These are phyloP conservation scores for Tetramorium parvispinum DNA, from an alignment of 1,140 invertebrate genomes.

Conservation along the genomic window DNA sequence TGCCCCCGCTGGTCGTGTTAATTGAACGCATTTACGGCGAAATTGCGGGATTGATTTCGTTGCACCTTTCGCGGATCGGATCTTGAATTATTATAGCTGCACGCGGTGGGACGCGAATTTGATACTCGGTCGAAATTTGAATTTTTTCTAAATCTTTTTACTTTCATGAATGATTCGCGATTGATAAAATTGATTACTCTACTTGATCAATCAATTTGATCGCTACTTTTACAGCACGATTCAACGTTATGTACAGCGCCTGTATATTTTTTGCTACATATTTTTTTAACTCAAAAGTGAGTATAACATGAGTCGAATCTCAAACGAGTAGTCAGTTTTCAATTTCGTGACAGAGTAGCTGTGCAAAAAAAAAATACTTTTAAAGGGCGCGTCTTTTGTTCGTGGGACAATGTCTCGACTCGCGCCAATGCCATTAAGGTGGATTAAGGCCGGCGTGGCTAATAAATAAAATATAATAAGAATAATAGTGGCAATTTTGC, in stretches of 20 bases:
- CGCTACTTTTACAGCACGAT: background rate
- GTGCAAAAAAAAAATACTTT: background rate
- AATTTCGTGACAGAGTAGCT: background rate
- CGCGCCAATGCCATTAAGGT: conserved; percentile 63
- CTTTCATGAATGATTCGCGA: background rate
- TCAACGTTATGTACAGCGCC: background rate
- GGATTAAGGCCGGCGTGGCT: conserved; percentile 73
- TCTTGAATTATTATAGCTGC: conserved; percentile 31
- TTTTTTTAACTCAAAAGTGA: background rate
- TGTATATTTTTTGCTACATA: background rate
- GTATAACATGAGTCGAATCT: background rate
- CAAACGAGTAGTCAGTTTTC: background rate
- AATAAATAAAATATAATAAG: conserved; percentile 78
- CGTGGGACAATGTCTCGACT: conserved; percentile 33
- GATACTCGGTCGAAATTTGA: background rate
- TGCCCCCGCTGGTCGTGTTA: conserved; percentile 57
- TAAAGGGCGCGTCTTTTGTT: background rate
- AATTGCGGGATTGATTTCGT: conserved; percentile 59
- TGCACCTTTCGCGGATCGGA: conserved; percentile 7
- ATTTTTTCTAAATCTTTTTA: conserved; percentile 3
- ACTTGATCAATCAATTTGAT: background rate
- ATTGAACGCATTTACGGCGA: conserved; percentile 68
- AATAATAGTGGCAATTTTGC: conserved; percentile 79
- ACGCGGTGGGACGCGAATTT: background rate
- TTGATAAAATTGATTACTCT: background rate